Evolutionary conservation across 1,140 invertebrate species (phyloP).

Genomic region (Lethrus apterus): DNA sequence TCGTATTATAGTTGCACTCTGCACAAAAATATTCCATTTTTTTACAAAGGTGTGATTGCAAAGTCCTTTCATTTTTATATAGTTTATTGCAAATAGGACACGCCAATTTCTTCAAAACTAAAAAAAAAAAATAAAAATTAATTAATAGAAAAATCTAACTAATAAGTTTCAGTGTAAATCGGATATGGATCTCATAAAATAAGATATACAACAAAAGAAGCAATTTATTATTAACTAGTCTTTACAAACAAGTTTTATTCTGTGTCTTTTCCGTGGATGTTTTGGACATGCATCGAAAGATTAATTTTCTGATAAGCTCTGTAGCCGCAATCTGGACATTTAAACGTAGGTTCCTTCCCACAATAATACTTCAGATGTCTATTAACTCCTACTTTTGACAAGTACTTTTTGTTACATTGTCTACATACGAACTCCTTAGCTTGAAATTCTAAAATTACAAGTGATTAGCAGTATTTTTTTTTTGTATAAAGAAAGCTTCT

Average conservation of each 20-base stretch:
- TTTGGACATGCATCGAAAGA: too few species aligned
- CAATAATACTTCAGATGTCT: not conserved
- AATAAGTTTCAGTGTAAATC: not conserved
- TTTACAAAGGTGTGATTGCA: constrained; percentile 5
- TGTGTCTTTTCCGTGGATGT: too few species aligned
- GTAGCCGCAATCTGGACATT: constrained; percentile 1
- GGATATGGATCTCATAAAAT: too few species aligned
- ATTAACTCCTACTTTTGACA: not conserved
- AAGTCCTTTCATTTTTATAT: constrained; percentile 8
- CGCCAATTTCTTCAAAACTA: not conserved
- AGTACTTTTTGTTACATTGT: not conserved
- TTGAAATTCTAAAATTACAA: not conserved
- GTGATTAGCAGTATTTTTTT: not conserved
- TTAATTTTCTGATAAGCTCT: too few species aligned
- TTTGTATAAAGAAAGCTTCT: too few species aligned
- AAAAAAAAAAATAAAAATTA: constrained; percentile 2
- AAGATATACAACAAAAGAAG: too few species aligned
- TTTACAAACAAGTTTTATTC: too few species aligned
- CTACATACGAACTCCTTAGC: not conserved
- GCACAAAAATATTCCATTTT: constrained; percentile 5
- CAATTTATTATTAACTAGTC: too few species aligned
- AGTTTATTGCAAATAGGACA: not conserved
- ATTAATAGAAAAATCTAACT: not conserved
- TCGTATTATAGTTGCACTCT: constrained; percentile 6
- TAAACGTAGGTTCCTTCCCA: not conserved